Base-by-base conservation (phyloP, 2,888 invertebrate species). In the Metacarcinus magister region DNA sequence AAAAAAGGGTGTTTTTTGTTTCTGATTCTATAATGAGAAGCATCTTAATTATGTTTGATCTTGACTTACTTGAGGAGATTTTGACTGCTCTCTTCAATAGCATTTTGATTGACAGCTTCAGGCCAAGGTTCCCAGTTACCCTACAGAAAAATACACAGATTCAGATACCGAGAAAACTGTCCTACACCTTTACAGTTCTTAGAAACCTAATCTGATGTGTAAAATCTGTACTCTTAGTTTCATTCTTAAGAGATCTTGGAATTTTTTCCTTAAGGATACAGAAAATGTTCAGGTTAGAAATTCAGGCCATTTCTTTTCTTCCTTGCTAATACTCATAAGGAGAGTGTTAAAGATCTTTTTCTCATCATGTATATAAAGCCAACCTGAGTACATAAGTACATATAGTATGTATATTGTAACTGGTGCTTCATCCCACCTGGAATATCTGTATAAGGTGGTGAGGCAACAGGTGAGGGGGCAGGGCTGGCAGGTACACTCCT, bases 391-490 rank as follows among this genome's bases (percentile, higher is more conserved):
- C 10, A 39, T 5, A 39, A 87, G 28, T 82, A 16, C 54, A 54
- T 39, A 39, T 39, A 39, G 39, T 54, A 54, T 54, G 54, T 54
- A 28, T 10, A 28, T 28, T n/a, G 4, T 28, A 87, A 13, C 10
- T 39, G 16, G 87, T 39, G 32, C n/a, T 39, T 87, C 16, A 39
- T 32, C 87, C 67, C n/a, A 96, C 98, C 97, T 98, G 98, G 95
- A 98, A 98, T 75, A 99, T 98, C 60, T 98, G 97, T 0, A 98
- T 97, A 92, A 99, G 97, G 97, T 98, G 98, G 95, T 98, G 98
- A 8, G 98, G 98, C 97, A 98, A 98, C 97, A 98, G 99, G 97
- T 98, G 98, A 0, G 98, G 98, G 13, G 99, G 98, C 87, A 99
- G 97, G 67, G 98, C 98, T 60, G 98, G 98, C 94, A 98, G 97